These are phyloP conservation scores for Drosophila repleta DNA, from an alignment of 1,140 invertebrate species.

Conservation along the genomic window DNA sequence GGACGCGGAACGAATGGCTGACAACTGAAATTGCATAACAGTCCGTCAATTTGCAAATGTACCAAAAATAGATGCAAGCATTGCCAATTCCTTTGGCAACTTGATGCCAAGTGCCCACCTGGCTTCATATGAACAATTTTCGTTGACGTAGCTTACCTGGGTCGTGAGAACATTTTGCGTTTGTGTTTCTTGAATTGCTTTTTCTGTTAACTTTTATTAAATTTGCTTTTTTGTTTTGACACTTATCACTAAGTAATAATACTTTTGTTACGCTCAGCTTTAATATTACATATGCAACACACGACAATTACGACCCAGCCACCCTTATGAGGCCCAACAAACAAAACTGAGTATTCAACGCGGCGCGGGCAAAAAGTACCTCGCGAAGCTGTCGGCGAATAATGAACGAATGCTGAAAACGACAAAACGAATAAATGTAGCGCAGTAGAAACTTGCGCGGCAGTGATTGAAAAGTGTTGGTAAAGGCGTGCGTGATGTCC, in stretches of 20 bases:
- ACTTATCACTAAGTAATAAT: constrained; percentile 51
- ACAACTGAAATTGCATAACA: constrained; percentile 39
- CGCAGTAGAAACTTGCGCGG: constrained; percentile 32
- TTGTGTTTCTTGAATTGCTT: constrained; percentile 53
- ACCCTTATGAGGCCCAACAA: constrained; percentile 33
- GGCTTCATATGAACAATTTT: constrained; percentile 5
- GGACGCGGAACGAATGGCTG: constrained; percentile 1
- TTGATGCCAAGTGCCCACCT: constrained; percentile 11
- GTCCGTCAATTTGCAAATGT: constrained; percentile 4
- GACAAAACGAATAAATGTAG: constrained; percentile 7
- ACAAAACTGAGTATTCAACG: constrained; percentile 41
- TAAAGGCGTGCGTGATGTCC: background rate
- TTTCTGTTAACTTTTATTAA: constrained; percentile 28
- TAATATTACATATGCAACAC: constrained; percentile 31
- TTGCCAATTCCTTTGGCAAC: constrained; percentile 25
- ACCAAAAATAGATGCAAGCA: constrained; percentile 47
- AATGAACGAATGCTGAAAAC: constrained; percentile 35
- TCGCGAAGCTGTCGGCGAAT: constrained; percentile 45
- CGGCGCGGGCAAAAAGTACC: constrained; percentile 28
- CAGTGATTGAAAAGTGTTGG: constrained; percentile 25
- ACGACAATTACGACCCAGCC: constrained; percentile 35
- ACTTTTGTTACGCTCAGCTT: constrained; percentile 46
- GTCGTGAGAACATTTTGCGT: constrained; percentile 71
- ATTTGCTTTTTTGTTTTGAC: constrained; percentile 32
- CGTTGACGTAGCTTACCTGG: constrained; percentile 60